A percentile compares a stretch with the other conserved stretches of the same genome.
Evolutionary conservation across 2,797 vertebrate genomes (phyloP).

Genomic region (Geranospiza caerulescens): DNA sequence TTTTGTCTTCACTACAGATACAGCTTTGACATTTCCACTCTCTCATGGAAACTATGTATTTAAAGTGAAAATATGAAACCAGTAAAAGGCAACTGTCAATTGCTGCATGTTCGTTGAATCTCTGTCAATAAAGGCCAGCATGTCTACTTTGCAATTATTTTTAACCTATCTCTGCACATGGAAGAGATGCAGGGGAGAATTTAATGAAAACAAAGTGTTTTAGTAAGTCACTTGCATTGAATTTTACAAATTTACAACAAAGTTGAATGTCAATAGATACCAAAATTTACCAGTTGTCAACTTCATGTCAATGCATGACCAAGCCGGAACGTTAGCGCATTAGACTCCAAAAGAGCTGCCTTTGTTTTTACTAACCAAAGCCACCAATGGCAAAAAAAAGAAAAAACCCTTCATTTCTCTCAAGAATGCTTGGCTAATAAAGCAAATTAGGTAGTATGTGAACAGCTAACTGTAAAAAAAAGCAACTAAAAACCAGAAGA

Average conservation of each 20-base stretch:
- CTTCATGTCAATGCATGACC: not conserved
- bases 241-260: not conserved
- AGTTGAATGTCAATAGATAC: not conserved
- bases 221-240: not conserved
- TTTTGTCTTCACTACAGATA: slow-evolving; percentile 22
- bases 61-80: not conserved
- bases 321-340: not conserved
- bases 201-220: not conserved
- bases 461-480: not conserved
- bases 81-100: not conserved
- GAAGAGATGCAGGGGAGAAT: not conserved
- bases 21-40: slow-evolving; percentile 8
- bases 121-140: not conserved
- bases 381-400: not conserved
- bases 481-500: not conserved
- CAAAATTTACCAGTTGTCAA: not conserved
- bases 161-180: not conserved
- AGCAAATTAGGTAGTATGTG: not conserved
- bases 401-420: not conserved
- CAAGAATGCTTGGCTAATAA: not conserved
- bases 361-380: not conserved
- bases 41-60: not conserved
- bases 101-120: not conserved
- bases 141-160: not conserved
- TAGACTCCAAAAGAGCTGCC: not conserved